A percentile compares a stretch with the other conserved stretches of the same genome.
Evolutionary conservation across 2,888 invertebrate genomes (phyloP).

Genomic region (Zaprionus bogoriensis): DNA sequence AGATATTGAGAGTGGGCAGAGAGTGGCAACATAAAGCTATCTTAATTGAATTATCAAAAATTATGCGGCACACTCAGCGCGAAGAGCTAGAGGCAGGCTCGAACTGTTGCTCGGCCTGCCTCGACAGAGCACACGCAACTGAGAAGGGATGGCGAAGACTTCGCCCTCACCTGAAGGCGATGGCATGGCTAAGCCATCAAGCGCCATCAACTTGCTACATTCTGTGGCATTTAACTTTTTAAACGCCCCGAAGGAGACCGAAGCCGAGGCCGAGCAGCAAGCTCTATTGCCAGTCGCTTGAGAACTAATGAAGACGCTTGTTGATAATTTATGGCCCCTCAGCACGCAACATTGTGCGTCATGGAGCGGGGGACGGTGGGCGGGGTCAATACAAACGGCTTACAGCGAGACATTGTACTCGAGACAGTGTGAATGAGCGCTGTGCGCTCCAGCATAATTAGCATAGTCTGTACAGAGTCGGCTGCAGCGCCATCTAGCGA

Average conservation of each 20-base stretch:
- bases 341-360: constrained; percentile 67
- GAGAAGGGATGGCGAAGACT: neutral
- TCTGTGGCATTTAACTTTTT: constrained; percentile 68
- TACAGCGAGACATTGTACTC: neutral
- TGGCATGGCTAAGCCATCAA: constrained; percentile 37
- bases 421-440: neutral
- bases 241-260: constrained; percentile 30
- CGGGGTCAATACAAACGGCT: too few species aligned
- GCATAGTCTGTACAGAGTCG: constrained; percentile 34
- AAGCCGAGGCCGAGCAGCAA: constrained; percentile 1
- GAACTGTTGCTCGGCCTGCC: constrained; percentile 47
- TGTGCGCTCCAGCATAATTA: constrained; percentile 31
- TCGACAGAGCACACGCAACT: constrained; percentile 53
- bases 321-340: constrained; percentile 59
- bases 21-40: constrained; percentile 60
- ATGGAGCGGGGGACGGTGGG: constrained; percentile 18
- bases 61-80: constrained; percentile 69
- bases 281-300: constrained; percentile 39
- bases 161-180: too few species aligned
- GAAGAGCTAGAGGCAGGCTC: constrained; percentile 18
- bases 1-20: constrained; percentile 4
- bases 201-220: constrained; percentile 41
- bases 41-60: constrained; percentile 75
- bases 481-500: constrained; percentile 47
- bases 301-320: constrained; percentile 70